Percentiles rank a stretch among this genome's conserved stretches.
Evolutionary conservation across 2,888 invertebrate genomes (phyloP).

Genomic region (Protophormia terraenovae): DNA sequence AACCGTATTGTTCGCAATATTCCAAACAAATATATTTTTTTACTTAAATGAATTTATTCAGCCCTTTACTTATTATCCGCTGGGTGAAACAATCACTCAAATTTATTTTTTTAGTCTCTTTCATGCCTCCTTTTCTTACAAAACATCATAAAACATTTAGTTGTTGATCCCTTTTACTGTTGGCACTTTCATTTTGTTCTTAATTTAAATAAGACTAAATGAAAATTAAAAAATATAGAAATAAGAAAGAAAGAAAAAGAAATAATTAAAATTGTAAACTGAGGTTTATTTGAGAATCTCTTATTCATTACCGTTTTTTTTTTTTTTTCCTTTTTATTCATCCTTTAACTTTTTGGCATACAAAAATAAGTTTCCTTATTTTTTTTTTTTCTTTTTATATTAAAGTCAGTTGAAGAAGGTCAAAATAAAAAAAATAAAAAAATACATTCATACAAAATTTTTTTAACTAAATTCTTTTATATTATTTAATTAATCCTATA

Average conservation of each 20-base stretch:
- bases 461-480: background rate
- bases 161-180: background rate
- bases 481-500: conserved; percentile 48
- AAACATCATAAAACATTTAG: conserved; percentile 18
- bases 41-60: no score
- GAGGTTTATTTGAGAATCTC: conserved; percentile 2
- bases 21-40: no score
- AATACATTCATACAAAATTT: background rate
- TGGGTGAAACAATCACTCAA: no score
- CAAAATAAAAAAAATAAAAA: background rate
- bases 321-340: background rate
- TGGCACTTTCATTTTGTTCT: background rate
- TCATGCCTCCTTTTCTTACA: no score
- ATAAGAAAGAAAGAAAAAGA: background rate
- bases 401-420: background rate
- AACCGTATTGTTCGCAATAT: no score
- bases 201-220: background rate
- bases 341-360: background rate
- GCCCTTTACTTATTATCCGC: no score
- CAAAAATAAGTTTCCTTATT: background rate
- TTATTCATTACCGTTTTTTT: background rate
- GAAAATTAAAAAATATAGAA: background rate
- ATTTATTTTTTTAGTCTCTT: no score
- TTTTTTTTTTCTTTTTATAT: no score
- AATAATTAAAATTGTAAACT: conserved; percentile 18